Conservation (phyloP, 2,113 vertebrate species). For the Pygoscelis adeliae region DNA sequence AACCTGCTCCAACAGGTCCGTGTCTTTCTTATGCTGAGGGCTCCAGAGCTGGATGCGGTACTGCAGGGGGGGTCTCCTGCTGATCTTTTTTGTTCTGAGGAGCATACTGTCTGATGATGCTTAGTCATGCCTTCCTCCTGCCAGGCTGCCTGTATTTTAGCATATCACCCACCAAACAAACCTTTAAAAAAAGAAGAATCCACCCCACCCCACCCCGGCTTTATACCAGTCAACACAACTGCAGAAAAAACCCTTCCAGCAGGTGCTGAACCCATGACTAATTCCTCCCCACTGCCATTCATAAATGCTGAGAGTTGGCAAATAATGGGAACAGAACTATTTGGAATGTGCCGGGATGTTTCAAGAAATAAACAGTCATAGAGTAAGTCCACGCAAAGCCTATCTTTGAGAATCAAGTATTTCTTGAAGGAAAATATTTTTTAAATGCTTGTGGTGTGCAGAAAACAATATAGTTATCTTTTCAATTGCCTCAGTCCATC, state of each 20-base stretch:
- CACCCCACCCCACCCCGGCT: too few relatives aligned
- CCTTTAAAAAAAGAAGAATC: background rate
- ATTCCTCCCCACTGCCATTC: background rate
- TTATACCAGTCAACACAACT: background rate
- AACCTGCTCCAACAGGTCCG: too few relatives aligned
- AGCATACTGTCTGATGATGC: background rate
- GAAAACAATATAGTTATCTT: background rate
- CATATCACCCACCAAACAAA: background rate
- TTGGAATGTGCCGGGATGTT: background rate
- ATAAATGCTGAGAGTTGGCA: background rate
- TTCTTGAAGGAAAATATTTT: background rate
- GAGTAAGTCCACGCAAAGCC: background rate
- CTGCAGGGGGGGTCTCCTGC: background rate
- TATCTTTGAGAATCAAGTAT: background rate
- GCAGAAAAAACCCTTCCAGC: background rate
- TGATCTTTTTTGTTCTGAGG: background rate
- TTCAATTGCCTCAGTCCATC: background rate
- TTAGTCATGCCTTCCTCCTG: background rate
- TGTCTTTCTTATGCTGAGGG: too few relatives aligned
- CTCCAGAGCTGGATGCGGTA: too few relatives aligned
- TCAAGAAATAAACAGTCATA: background rate
- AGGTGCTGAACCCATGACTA: background rate
- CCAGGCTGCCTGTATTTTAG: background rate
- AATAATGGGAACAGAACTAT: background rate
- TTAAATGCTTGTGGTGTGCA: background rate